phyloP scores from a whole-genome alignment of 2,888 invertebrate genomes.

The Drosophila neotestacea region DNA sequence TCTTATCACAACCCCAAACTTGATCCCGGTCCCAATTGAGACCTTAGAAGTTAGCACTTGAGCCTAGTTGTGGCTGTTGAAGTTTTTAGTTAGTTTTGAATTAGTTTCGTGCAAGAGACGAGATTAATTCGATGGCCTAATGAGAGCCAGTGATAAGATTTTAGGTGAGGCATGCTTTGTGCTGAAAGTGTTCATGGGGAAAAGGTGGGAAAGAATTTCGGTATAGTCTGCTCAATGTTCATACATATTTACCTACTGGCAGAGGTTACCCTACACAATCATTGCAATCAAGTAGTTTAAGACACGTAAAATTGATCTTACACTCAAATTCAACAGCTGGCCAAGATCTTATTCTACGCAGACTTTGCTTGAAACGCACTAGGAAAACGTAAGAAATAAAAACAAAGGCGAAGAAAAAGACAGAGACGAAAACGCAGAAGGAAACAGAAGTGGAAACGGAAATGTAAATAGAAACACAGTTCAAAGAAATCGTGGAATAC shows the following conservation, averaged over 20 bases:
- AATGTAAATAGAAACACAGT: not conserved
- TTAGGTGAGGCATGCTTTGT: conserved; percentile 25
- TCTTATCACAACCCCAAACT: not conserved
- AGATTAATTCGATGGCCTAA: conserved; percentile 47
- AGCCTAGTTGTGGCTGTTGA: conserved; percentile 13
- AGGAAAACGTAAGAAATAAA: conserved; percentile 17
- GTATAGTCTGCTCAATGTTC: conserved; percentile 24
- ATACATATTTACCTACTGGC: conserved; percentile 69
- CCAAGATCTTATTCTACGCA: conserved; percentile 72
- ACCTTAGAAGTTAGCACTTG: conserved; percentile 15
- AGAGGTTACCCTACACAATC: conserved; percentile 63
- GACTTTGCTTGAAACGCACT: conserved; percentile 68
- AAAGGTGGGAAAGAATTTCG: not conserved
- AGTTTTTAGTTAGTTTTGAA: conserved; percentile 47
- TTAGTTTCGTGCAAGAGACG: conserved; percentile 48
- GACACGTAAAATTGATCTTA: conserved; percentile 68
- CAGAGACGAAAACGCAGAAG: not conserved
- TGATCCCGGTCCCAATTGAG: not conserved
- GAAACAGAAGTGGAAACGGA: conserved; percentile 9
- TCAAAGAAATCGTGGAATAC: not conserved
- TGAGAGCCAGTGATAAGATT: conserved; percentile 14
- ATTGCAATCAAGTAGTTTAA: conserved; percentile 71
- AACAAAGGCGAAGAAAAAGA: conserved; percentile 10
- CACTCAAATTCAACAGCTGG: conserved; percentile 67
- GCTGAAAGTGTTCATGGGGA: conserved; percentile 7